Conservation (phyloP, 2,797 vertebrate species). For the Alca torda region DNA sequence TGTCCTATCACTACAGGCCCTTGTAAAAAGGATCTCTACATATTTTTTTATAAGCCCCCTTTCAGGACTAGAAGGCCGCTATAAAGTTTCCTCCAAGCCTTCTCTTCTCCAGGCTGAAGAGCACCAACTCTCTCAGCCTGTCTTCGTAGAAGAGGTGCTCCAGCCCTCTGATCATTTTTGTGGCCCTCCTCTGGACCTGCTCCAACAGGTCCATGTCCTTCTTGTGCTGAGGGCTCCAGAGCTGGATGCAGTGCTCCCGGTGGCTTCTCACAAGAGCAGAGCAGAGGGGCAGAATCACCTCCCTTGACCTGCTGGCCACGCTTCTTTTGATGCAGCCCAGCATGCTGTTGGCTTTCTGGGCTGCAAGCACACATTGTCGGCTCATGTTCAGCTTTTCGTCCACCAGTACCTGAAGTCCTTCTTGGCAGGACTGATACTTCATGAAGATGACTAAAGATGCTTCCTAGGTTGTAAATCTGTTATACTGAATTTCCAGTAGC, state of each 20-base stretch:
- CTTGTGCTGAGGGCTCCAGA: accelerated
- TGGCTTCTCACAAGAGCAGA: accelerated
- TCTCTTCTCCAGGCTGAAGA: background rate
- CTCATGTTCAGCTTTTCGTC: background rate
- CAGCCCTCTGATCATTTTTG: accelerated
- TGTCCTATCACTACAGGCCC: background rate
- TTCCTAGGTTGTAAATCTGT: background rate
- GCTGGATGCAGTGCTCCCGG: background rate
- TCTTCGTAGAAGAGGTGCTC: background rate
- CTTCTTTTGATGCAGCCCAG: background rate
- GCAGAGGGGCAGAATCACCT: background rate
- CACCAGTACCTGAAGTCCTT: accelerated
- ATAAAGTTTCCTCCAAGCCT: background rate
- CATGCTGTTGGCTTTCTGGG: background rate
- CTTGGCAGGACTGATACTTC: background rate
- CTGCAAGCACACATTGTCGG: accelerated
- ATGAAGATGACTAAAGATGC: background rate
- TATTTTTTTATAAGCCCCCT: background rate
- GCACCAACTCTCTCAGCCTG: background rate
- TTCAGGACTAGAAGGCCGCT: background rate
- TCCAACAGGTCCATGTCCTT: background rate
- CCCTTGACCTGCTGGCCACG: background rate
- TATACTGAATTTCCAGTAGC: background rate
- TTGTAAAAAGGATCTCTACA: background rate
- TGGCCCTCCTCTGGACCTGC: accelerated